A percentile compares a stretch with the other conserved stretches of the same genome.
Evolutionary conservation across 2,888 invertebrate species (phyloP).

Genomic region (Drosophila planitibia): DNA sequence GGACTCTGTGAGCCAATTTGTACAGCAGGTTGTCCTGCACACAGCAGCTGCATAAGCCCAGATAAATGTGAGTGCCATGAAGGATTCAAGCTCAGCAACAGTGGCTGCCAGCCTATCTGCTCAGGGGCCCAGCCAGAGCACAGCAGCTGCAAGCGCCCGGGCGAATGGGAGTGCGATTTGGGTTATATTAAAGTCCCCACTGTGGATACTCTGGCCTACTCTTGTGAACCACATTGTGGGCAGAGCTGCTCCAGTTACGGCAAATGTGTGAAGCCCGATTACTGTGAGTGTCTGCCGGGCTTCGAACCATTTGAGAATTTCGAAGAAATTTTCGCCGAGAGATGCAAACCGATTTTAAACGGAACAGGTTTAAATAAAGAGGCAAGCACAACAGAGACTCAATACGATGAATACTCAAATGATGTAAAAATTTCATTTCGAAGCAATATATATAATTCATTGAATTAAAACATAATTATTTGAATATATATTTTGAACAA

Average conservation of each 20-base stretch:
- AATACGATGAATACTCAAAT: too few species aligned
- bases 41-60: conserved; percentile 19
- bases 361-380: too few species aligned
- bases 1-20: conserved; percentile 37
- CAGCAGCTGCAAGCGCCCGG: conserved; percentile 43
- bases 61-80: conserved; percentile 22
- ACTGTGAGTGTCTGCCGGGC: conserved; percentile 72
- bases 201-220: background rate
- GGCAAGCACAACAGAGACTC: too few species aligned
- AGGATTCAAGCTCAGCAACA: conserved; percentile 7
- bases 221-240: conserved; percentile 57
- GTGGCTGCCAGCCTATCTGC: conserved; percentile 35
- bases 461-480: too few species aligned
- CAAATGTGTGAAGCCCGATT: conserved; percentile 67
- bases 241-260: conserved; percentile 61
- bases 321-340: too few species aligned
- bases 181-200: conserved; percentile 43
- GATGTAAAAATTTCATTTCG: too few species aligned
- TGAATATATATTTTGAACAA: too few species aligned
- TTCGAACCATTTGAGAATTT: conserved; percentile 28
- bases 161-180: conserved; percentile 49
- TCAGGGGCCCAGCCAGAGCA: conserved; percentile 23
- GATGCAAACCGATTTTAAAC: too few species aligned
- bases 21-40: conserved; percentile 26
- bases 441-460: too few species aligned